These are phyloP conservation scores for Caenorhabditis panamensis DNA, from an alignment of 2,888 invertebrate species.

Conservation along the genomic window DNA sequence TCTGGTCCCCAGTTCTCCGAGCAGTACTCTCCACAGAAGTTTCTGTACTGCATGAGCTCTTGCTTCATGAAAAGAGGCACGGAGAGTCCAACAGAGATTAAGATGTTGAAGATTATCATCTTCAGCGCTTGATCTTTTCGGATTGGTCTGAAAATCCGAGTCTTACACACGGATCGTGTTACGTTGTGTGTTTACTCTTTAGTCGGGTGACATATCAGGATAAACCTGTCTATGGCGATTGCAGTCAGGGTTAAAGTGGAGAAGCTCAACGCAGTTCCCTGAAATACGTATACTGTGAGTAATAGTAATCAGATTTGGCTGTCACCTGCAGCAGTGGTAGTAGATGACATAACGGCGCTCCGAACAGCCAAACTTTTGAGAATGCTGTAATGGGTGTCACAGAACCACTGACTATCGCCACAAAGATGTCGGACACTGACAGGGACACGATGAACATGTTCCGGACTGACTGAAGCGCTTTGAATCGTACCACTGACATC, in stretches of 20 bases:
- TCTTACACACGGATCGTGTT: background rate
- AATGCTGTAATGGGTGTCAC: conserved; percentile 97
- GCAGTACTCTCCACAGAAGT: conserved; percentile 76
- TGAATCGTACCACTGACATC: conserved; percentile 73
- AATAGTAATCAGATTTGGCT: background rate
- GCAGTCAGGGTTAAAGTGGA: conserved; percentile 96
- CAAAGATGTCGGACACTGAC: conserved; percentile 89
- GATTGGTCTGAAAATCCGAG: conserved; percentile 69
- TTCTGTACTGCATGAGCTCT: conserved; percentile 53
- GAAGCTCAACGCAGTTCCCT: conserved; percentile 93
- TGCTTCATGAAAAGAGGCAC: conserved; percentile 78
- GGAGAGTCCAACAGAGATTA: conserved; percentile 73
- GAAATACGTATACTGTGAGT: conserved; percentile 37
- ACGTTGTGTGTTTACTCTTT: conserved; percentile 63
- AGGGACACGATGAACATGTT: conserved; percentile 80
- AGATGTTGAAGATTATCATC: conserved; percentile 74
- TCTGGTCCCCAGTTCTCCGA: conserved; percentile 77
- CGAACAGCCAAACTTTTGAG: conserved; percentile 93
- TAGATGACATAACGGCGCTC: conserved; percentile 91
- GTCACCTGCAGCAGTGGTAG: conserved; percentile 91
- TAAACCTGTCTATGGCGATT: conserved; percentile 93
- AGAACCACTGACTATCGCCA: conserved; percentile 91
- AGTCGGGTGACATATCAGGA: conserved; percentile 79
- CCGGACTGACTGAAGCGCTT: conserved; percentile 77
- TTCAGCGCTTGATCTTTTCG: conserved; percentile 75